A percentile compares a stretch with the other conserved stretches of the same genome.
phyloP scores from a whole-genome alignment of 92 coral and sea anemone species.

The Epizoanthus fatuus region DNA sequence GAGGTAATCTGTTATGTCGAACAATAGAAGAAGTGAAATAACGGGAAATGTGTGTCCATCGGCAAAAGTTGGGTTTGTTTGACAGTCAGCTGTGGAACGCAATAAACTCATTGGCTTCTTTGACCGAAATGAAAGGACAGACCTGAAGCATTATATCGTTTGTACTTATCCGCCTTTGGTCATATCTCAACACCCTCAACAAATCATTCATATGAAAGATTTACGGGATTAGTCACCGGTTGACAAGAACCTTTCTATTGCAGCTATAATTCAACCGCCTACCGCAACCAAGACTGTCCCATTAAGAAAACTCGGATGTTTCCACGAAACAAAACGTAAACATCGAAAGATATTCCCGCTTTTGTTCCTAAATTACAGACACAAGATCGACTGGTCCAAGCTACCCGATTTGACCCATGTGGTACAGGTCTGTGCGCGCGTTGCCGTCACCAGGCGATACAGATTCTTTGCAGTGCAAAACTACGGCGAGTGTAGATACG shows the following conservation, averaged over 20 bases:
- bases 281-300: constrained; percentile 10
- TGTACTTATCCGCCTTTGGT: too few species aligned
- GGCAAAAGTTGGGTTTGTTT: too few species aligned
- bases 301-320: constrained; percentile 71
- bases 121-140: too few species aligned
- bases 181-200: too few species aligned
- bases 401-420: constrained; percentile 77
- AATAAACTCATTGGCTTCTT: too few species aligned
- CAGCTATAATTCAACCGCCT: neutral
- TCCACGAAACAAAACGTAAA: constrained; percentile 25
- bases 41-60: too few species aligned
- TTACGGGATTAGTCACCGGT: too few species aligned
- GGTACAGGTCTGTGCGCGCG: constrained; percentile 79
- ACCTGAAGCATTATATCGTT: too few species aligned
- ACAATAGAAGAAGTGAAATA: too few species aligned
- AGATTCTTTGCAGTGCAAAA: constrained; percentile 73
- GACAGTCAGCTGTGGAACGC: too few species aligned
- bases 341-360: constrained; percentile 50
- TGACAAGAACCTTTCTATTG: neutral
- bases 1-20: too few species aligned
- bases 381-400: constrained; percentile 61
- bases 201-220: too few species aligned
- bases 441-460: constrained; percentile 62
- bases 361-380: constrained; percentile 69
- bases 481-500: constrained; percentile 81